Evolutionary conservation across 2,113 vertebrate genomes (phyloP).

Genomic region (Oncorhynchus masou): DNA sequence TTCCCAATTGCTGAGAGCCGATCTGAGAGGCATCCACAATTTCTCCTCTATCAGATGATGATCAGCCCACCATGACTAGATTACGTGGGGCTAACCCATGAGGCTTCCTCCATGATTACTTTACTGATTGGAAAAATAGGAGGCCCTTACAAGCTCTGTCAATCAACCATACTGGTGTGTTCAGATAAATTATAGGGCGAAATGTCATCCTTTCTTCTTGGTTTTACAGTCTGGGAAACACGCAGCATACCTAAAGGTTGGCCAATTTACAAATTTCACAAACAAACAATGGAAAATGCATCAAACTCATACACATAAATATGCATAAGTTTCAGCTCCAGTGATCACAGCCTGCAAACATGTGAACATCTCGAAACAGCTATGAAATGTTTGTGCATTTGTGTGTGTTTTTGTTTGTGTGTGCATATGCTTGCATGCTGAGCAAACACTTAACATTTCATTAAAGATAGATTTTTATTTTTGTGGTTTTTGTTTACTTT

Average conservation of each 20-base stretch:
- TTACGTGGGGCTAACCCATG: conserved; percentile 61
- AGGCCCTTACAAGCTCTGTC: conserved; percentile 63
- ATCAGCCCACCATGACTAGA: conserved; percentile 66
- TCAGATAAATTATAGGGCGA: conserved; percentile 42
- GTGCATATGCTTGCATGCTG: no score
- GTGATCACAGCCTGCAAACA: conserved; percentile 12
- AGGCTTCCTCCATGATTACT: conserved; percentile 70
- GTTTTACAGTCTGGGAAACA: conserved; percentile 22
- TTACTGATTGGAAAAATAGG: conserved; percentile 71
- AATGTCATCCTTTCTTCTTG: conserved; percentile 22
- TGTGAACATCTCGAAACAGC: neutral
- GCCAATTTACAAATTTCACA: conserved; percentile 39
- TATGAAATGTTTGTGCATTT: no score
- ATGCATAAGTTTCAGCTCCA: conserved; percentile 37
- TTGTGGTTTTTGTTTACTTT: no score
- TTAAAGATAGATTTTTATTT: no score
- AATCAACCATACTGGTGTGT: conserved; percentile 54
- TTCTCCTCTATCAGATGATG: conserved; percentile 54
- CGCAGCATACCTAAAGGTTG: conserved; percentile 18
- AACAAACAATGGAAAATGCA: conserved; percentile 42
- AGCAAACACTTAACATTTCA: no score
- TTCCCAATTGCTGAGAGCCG: conserved; percentile 25
- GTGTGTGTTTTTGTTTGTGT: no score
- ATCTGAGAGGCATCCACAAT: conserved; percentile 51
- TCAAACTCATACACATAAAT: conserved; percentile 15